A percentile compares a stretch with the other conserved stretches of the same genome.
These are phyloP conservation scores for Lepidochitona cinerea DNA, from an alignment of 2,888 invertebrate species.

Conservation along the genomic window DNA sequence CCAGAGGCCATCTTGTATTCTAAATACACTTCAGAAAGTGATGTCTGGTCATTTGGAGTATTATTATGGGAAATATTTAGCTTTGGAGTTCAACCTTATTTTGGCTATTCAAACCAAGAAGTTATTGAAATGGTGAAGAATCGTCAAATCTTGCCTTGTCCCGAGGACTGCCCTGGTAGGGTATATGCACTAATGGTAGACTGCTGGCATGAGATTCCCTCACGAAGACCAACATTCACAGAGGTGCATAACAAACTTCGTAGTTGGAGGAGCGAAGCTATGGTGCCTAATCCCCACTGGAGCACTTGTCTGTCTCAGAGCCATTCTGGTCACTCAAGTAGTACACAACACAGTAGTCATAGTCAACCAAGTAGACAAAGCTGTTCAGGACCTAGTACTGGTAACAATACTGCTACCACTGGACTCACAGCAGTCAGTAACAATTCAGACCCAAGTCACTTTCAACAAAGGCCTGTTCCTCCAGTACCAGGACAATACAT, in stretches of 20 bases:
- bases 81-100: conserved; percentile 96
- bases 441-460: conserved; percentile 36
- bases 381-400: conserved; percentile 72
- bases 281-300: conserved; percentile 58
- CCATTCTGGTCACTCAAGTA: conserved; percentile 61
- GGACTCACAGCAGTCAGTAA: conserved; percentile 68
- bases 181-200: conserved; percentile 97
- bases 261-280: conserved; percentile 75
- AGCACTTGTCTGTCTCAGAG: conserved; percentile 52
- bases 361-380: conserved; percentile 47
- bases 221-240: conserved; percentile 91
- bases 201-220: conserved; percentile 97
- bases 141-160: conserved; percentile 91
- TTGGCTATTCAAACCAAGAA: conserved; percentile 95
- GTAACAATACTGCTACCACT: conserved; percentile 74
- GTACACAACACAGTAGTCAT: conserved; percentile 27
- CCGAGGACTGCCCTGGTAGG: conserved; percentile 91
- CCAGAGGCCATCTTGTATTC: conserved; percentile 98
- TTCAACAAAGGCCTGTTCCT: conserved; percentile 3
- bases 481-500: conserved; percentile 16
- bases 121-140: conserved; percentile 97
- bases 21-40: conserved; percentile 97
- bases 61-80: conserved; percentile 99
- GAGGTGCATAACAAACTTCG: conserved; percentile 89
- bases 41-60: conserved; percentile 99